These are phyloP conservation scores for Tringa solitaria DNA, from an alignment of 2,113 vertebrate species.

Conservation along the genomic window DNA sequence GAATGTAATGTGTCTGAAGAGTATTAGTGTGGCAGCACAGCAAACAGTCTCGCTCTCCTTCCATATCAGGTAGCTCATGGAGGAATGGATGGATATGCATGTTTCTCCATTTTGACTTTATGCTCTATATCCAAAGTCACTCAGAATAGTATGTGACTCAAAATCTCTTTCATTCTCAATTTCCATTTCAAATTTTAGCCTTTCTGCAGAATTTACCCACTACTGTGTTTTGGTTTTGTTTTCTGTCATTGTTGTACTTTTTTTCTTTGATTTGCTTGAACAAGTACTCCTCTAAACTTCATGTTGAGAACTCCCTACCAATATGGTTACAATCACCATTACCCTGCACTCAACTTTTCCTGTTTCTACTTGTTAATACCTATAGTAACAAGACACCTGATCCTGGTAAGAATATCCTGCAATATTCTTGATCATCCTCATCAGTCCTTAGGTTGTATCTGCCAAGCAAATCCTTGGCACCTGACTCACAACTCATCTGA, in stretches of 20 bases:
- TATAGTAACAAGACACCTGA: neutral
- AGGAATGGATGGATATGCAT: neutral
- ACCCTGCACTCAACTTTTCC: neutral
- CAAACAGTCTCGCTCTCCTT: neutral
- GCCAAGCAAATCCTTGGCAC: neutral
- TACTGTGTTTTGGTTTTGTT: neutral
- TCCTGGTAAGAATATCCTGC: neutral
- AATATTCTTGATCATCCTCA: neutral
- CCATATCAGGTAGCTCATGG: neutral
- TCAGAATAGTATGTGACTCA: neutral
- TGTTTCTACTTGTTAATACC: neutral
- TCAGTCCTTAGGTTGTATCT: neutral
- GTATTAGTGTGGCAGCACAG: neutral
- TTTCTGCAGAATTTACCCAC: neutral
- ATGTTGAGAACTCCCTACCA: neutral
- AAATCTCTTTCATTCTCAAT: neutral
- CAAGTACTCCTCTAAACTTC: neutral
- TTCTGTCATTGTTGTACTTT: neutral
- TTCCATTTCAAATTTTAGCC: neutral
- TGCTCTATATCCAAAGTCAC: neutral
- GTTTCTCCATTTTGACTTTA: neutral
- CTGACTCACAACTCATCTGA: neutral
- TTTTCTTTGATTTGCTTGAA: neutral
- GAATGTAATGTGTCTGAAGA: conserved; percentile 44
- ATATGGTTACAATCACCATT: neutral